A percentile compares a stretch with the other conserved stretches of the same genome.
Evolutionary conservation across 2,797 vertebrate genomes (phyloP).

Genomic region (Champsocephalus gunnari): DNA sequence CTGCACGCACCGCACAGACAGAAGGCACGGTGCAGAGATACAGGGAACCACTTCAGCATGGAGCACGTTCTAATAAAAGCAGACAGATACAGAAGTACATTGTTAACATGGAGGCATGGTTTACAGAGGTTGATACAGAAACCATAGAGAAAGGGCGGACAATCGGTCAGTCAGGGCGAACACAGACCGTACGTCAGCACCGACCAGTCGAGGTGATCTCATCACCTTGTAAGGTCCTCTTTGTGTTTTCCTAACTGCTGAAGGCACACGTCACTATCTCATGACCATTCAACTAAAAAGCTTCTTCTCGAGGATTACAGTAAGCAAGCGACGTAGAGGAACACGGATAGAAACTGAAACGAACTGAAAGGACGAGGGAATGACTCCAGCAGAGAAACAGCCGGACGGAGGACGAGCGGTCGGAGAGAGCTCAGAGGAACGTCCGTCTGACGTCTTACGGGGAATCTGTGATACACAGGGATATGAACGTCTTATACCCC

Average conservation of each 20-base stretch:
- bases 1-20: not conserved
- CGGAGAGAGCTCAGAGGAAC: not conserved
- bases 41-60: no score
- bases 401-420: constrained; percentile 4
- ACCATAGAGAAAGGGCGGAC: no score
- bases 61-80: not conserved
- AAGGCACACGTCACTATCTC: constrained; percentile 4
- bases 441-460: not conserved
- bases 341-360: constrained; percentile 20
- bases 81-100: not conserved
- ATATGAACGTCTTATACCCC: no score
- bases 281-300: constrained; percentile 36
- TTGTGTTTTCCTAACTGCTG: constrained; percentile 23
- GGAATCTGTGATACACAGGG: no score
- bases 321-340: not conserved
- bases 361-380: constrained; percentile 20
- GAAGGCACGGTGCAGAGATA: not conserved
- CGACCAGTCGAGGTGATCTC: constrained; percentile 19
- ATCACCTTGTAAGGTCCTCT: constrained; percentile 14
- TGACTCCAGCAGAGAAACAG: constrained; percentile 1
- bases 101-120: constrained; percentile 10
- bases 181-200: not conserved
- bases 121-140: not conserved
- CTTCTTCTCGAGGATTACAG: constrained; percentile 11
- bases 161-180: no score